Conservation (phyloP, 2,113 vertebrate genomes). For the Lepus europaeus region DNA sequence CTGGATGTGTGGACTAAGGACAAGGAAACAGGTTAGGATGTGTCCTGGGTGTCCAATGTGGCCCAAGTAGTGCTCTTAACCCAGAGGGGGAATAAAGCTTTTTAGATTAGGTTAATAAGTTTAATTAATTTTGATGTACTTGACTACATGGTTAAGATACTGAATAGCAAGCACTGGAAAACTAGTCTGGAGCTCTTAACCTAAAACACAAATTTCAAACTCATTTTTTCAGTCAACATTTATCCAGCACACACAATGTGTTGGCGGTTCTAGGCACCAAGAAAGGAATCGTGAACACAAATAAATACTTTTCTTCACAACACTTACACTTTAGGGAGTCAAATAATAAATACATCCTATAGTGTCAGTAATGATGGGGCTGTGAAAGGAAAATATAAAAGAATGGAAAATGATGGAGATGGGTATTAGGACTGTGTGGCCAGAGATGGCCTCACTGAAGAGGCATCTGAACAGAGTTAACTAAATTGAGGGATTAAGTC, state of each 20-base stretch:
- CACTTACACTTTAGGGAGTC: slow-evolving; percentile 12
- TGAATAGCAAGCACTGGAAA: slow-evolving; percentile 42
- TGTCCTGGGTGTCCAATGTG: slow-evolving; percentile 54
- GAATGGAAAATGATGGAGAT: background rate
- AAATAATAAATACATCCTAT: background rate
- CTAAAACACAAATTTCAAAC: slow-evolving; percentile 34
- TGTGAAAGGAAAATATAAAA: slow-evolving; percentile 10
- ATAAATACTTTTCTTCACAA: background rate
- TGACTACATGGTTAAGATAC: background rate
- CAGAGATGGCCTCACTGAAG: slow-evolving; percentile 13
- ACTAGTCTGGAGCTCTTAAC: background rate
- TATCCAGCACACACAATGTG: background rate
- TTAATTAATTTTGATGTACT: slow-evolving; percentile 22
- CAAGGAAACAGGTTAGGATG: slow-evolving; percentile 64
- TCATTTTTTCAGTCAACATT: slow-evolving; percentile 43
- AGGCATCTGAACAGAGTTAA: slow-evolving; percentile 6
- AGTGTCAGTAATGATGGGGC: slow-evolving; percentile 2
- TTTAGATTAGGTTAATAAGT: slow-evolving; percentile 58
- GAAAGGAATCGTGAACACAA: background rate
- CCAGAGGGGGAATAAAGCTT: slow-evolving; percentile 20
- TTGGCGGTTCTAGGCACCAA: background rate
- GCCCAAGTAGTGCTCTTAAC: slow-evolving; percentile 59
- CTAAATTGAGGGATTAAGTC: background rate
- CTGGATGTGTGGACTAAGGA: slow-evolving; percentile 47
- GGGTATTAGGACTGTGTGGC: background rate